phyloP scores from a whole-genome alignment of 1,140 invertebrate species.

The Batillaria attramentaria region DNA sequence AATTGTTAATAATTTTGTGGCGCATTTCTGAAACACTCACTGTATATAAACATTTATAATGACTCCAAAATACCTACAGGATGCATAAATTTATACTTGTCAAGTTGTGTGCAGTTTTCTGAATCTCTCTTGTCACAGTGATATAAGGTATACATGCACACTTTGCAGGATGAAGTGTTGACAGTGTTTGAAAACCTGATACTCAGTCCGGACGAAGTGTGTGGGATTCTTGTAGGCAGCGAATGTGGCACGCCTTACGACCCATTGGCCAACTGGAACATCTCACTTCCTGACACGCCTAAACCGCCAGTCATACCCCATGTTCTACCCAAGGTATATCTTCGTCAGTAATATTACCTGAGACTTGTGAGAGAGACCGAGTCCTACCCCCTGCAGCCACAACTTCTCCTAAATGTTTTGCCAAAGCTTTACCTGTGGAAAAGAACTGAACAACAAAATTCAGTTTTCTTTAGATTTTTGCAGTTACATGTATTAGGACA shows the following conservation, averaged over 20 bases:
- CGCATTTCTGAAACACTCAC: too few relatives aligned
- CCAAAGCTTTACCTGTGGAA: neutral
- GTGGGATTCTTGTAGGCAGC: conserved; percentile 50
- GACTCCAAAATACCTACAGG: too few relatives aligned
- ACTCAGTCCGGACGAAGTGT: conserved; percentile 54
- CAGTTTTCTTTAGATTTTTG: neutral
- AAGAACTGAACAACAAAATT: neutral
- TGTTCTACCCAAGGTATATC: neutral
- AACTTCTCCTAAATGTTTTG: neutral
- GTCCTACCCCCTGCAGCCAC: neutral
- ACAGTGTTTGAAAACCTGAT: conserved; percentile 41
- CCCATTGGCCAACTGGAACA: conserved; percentile 57
- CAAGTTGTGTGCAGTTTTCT: too few relatives aligned
- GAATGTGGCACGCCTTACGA: conserved; percentile 53
- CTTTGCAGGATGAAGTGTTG: conserved; percentile 55
- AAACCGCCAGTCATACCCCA: conserved; percentile 58
- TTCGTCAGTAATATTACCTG: neutral
- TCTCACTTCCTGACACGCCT: conserved; percentile 53
- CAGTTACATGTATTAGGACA: neutral
- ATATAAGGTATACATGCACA: too few relatives aligned
- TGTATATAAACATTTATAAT: too few relatives aligned
- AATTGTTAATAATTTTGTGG: too few relatives aligned
- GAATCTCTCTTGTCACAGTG: too few relatives aligned
- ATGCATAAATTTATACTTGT: too few relatives aligned
- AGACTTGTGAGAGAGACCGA: neutral